Base-by-base conservation (phyloP, 2,888 invertebrate species). In the Stegophylla sp. region DNA sequence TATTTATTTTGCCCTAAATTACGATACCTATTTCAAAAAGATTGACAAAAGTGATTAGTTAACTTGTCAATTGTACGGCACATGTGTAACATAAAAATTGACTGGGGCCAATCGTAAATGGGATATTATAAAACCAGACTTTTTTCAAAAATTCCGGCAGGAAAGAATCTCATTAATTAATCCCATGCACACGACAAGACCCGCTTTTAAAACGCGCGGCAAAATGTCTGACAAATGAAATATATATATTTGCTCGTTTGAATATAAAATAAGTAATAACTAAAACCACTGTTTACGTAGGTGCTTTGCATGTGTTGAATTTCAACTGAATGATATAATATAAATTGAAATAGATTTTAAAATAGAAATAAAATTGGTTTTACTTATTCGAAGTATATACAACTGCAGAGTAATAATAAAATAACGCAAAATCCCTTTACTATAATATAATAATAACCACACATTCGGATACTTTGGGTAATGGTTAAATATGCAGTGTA, bases 41-140 rank as follows among this genome's bases (percentile, higher is more conserved):
- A 76, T 76, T 43, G 75, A 76, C 75, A 43, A 64, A 64, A 66
- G 41, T 26, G 64, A 76, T 76, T 76, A 76, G 75, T 76, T n/a
- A 76, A 66, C 66, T 53, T 66, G 75, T 76, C 75, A 53, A 76
- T 76, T 66, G 51, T 17, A 41, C n/a, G 41, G 23, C 75, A 66
- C 75, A 53, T 53, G 75, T 76, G 75, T 53, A n/a, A 34, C 75
- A 53, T 76, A 53, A 66, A 76, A 76, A 76, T 53, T 66, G 64
- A 76, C 75, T 23, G 17, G 64, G 51, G 26, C 66, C 53, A 43
- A 53, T 53, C 41, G 41, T 34, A 43, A 53, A 41, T 41, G 17
- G 13, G n/a, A 51, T 23, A 66, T n/a, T 41, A 34, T 53, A 63
- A 48, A 43, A 66, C 51, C 75, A 66, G 75, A 66, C 75, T 43